Conservation (phyloP, 2,113 vertebrate species). For the Bubo bubo region DNA sequence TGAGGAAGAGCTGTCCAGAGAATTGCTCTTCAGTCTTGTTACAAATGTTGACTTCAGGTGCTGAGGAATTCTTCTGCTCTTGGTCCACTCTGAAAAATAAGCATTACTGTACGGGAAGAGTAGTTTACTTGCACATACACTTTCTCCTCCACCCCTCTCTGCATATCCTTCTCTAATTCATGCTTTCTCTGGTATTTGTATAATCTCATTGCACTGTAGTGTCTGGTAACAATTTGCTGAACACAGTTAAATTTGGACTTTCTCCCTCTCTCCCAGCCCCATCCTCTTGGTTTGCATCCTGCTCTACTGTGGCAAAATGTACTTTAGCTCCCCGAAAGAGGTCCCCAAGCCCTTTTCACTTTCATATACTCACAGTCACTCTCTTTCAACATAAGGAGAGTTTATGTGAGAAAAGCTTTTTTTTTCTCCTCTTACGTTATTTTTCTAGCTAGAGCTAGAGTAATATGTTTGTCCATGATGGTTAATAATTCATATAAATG, state of each 20-base stretch:
- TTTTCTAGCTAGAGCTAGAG: constrained; percentile 62
- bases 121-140: constrained; percentile 37
- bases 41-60: not conserved
- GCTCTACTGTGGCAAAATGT: constrained; percentile 16
- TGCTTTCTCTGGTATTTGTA: constrained; percentile 3
- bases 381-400: not conserved
- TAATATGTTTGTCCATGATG: constrained; percentile 28
- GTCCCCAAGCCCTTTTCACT: not conserved
- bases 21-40: not conserved
- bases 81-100: not conserved
- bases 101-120: not conserved
- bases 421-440: not conserved
- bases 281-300: constrained; percentile 3
- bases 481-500: constrained; percentile 50
- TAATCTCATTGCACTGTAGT: constrained; percentile 46
- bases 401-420: constrained; percentile 20
- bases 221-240: constrained; percentile 47
- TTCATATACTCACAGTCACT: not conserved
- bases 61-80: constrained; percentile 13
- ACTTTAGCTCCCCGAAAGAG: constrained; percentile 20
- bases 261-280: not conserved
- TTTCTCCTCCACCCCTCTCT: constrained; percentile 3
- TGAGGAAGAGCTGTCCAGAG: constrained; percentile 17
- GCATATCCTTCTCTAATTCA: constrained; percentile 1
- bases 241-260: constrained; percentile 3